These are phyloP conservation scores for Lucilia sericata DNA, from an alignment of 1,140 invertebrate species.

Conservation along the genomic window DNA sequence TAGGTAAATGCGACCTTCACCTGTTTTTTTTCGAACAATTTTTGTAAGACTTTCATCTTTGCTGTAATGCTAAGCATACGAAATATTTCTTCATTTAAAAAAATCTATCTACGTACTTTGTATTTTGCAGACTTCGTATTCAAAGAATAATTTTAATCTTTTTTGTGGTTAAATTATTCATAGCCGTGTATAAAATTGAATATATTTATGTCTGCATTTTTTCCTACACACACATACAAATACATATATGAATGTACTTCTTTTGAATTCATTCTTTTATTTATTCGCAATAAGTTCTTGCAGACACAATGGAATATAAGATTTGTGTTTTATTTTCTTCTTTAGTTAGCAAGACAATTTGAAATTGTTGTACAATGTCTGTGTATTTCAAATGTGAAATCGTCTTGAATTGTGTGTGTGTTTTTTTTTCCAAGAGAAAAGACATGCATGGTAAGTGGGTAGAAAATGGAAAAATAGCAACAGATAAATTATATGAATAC, in stretches of 20 bases:
- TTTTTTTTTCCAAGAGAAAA: too few species aligned
- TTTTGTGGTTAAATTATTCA: slow-evolving; percentile 8
- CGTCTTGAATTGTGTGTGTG: too few species aligned
- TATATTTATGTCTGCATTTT: neutral
- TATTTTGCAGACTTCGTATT: neutral
- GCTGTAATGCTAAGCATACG: too few species aligned
- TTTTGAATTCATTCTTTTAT: neutral
- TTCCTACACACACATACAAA: neutral
- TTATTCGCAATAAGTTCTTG: neutral
- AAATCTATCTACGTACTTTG: too few species aligned
- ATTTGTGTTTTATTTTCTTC: neutral
- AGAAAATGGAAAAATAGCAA: too few species aligned
- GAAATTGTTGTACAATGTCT: neutral
- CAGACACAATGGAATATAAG: neutral
- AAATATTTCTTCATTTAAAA: too few species aligned
- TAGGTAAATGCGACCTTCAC: neutral
- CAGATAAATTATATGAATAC: too few species aligned
- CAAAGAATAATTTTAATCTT: neutral
- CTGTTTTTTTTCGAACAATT: too few species aligned
- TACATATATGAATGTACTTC: too few species aligned
- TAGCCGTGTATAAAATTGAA: slow-evolving; percentile 5
- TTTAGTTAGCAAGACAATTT: neutral
- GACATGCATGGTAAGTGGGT: too few species aligned
- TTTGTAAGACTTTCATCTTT: neutral
- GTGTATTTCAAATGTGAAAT: too few species aligned